Base-by-base conservation (phyloP, 2,888 invertebrate species). In the Acleris emargana region DNA sequence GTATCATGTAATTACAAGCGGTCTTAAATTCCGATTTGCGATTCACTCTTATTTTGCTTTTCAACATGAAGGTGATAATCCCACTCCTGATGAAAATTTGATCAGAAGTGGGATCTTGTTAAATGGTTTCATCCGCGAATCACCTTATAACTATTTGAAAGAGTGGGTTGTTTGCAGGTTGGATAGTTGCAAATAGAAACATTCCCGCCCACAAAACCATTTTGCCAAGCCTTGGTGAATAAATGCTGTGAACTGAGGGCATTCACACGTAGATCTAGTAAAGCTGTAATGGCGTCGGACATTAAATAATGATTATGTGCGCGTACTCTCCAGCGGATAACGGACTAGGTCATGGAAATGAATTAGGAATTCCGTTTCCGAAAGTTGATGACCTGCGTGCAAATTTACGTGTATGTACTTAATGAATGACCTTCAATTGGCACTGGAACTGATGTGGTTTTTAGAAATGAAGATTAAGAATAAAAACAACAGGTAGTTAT, bases 301-400 rank as follows among this genome's bases (percentile, higher is more conserved):
- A 62, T 62, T 54, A 54, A 54, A 62, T 28, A 42, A 38, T 47
- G 49, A 55, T 55, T 62, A 49, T 42, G 25, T 62, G 13, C 28
- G 32, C 25, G 25, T 51, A n/a, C 58, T 59, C 28, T 38, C 38
- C 38, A 47, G 47, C 58, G 58, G 63, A 47, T 47, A 51, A 32
- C 62, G 55, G 55, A 64, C 49, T 64, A 18, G 64, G 64, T 64
- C 64, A 64, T 53, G 43, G 58, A 58, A 53, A 58, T 63, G 51
- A 45, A 45, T 53, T 53, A 47, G 47, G 63, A 64, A 42, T 45
- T 47, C 38, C 6, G 17, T 6, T 63, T 63, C 63, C 63, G 22
- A 45, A 18, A 20, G 16, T 45, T 45, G 16, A 43, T 43, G 16
- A 17, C n/a, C 1, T 6, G 45, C 16, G 45, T 45, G 16, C 38